Conservation (phyloP, 1,140 invertebrate species). For the Marisa cornuarietis region DNA sequence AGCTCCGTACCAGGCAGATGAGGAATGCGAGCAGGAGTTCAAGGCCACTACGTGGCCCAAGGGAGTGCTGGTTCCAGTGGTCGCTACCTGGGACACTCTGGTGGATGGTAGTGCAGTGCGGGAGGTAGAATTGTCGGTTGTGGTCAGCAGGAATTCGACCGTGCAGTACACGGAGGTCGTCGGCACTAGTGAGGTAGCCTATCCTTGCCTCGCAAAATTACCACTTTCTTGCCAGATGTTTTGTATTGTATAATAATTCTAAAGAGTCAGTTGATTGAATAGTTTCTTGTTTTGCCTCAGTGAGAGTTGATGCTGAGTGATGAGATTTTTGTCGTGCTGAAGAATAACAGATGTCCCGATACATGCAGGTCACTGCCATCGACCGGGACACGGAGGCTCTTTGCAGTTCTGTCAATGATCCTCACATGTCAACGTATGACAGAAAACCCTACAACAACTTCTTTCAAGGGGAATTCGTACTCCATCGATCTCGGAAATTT, state of each 20-base stretch:
- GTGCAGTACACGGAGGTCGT: slow-evolving; percentile 17
- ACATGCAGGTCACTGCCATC: slow-evolving; percentile 32
- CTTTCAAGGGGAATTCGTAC: slow-evolving; percentile 59
- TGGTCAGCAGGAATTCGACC: slow-evolving; percentile 20
- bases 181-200: slow-evolving; percentile 22
- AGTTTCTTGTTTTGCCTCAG: neutral
- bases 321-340: neutral
- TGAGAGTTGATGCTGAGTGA: neutral
- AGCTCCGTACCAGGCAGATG: neutral
- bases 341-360: neutral
- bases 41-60: slow-evolving; percentile 24
- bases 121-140: slow-evolving; percentile 28
- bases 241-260: neutral
- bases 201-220: neutral
- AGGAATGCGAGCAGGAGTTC: slow-evolving; percentile 28
- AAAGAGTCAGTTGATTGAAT: too few relatives aligned
- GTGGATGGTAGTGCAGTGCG: slow-evolving; percentile 40
- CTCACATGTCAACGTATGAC: slow-evolving; percentile 49
- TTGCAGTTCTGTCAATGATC: slow-evolving; percentile 46
- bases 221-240: neutral
- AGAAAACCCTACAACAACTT: slow-evolving; percentile 55
- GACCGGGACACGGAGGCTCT: slow-evolving; percentile 35
- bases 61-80: slow-evolving; percentile 28
- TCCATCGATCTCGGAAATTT: slow-evolving; percentile 42
- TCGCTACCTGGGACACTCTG: slow-evolving; percentile 39